A percentile compares a stretch with the other conserved stretches of the same genome.
Conservation (phyloP, 2,888 invertebrate genomes). For the Anthrax anthrax region DNA sequence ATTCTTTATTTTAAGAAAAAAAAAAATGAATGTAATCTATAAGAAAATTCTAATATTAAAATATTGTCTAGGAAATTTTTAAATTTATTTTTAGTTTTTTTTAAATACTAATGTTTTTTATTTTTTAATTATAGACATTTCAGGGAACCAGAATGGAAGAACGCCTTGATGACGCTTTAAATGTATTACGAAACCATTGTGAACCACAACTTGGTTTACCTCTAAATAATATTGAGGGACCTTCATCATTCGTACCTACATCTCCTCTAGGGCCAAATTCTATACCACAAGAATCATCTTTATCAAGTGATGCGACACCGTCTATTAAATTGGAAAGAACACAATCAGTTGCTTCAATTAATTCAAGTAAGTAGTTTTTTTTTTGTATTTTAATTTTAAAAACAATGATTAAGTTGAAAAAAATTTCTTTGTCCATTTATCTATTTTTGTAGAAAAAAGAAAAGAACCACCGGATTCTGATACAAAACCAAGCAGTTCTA, state of each 20-base stretch:
- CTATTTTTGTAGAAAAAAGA: slow-evolving; percentile 43
- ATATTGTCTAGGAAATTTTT: too few species aligned
- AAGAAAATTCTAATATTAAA: neutral
- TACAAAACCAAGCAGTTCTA: slow-evolving; percentile 31
- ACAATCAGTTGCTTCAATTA: slow-evolving; percentile 21
- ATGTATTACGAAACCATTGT: slow-evolving; percentile 86
- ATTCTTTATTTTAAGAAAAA: neutral
- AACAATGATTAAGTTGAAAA: neutral
- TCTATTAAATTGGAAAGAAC: slow-evolving; percentile 35
- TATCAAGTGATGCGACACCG: slow-evolving; percentile 18
- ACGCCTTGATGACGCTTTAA: slow-evolving; percentile 86
- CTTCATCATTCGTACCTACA: slow-evolving; percentile 30
- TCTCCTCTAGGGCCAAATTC: slow-evolving; percentile 23
- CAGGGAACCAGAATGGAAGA: slow-evolving; percentile 90
- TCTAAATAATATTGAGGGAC: slow-evolving; percentile 29
- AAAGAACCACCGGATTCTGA: slow-evolving; percentile 67
- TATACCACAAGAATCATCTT: slow-evolving; percentile 37
- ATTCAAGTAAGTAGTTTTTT: slow-evolving; percentile 34
- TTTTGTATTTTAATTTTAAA: too few species aligned
- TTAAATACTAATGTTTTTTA: too few species aligned
- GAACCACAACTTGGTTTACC: slow-evolving; percentile 57
- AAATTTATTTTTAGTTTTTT: neutral
- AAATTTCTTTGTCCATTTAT: slow-evolving; percentile 1
- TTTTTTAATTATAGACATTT: slow-evolving; percentile 13
- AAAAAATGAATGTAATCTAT: neutral